Percentiles rank a stretch among this genome's conserved stretches.
phyloP scores from a whole-genome alignment of 92 coral and sea anemone species.

The Ricordea florida region DNA sequence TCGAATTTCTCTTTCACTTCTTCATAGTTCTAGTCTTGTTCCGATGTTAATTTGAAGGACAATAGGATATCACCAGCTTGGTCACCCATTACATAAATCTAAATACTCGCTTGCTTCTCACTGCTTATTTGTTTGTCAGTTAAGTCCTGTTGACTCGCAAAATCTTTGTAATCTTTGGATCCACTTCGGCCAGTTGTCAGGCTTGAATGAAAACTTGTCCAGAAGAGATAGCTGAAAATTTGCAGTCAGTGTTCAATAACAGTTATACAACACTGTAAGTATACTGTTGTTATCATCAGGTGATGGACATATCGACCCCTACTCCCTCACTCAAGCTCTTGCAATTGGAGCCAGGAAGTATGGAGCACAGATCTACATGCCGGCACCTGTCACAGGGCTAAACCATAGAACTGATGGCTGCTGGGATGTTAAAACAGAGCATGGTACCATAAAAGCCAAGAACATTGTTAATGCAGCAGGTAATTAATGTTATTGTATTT shows the following conservation, averaged over 20 bases:
- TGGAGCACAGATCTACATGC: constrained; percentile 98
- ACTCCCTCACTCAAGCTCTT: constrained; percentile 89
- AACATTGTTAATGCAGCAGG: constrained; percentile 98
- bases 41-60: neutral
- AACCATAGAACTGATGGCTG: constrained; percentile 76
- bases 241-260: too few relatives aligned
- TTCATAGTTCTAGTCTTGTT: neutral
- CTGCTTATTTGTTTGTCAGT: neutral
- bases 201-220: neutral
- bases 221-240: too few relatives aligned
- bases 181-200: neutral
- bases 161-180: neutral
- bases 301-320: constrained; percentile 98
- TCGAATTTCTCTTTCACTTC: neutral
- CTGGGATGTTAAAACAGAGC: constrained; percentile 94
- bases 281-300: constrained; percentile 35
- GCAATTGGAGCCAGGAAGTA: constrained; percentile 97
- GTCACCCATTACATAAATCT: neutral
- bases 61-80: neutral
- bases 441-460: constrained; percentile 90
- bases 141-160: neutral
- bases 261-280: too few relatives aligned
- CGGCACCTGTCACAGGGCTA: constrained; percentile 88
- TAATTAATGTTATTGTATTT: too few relatives aligned
- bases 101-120: neutral